Conservation (phyloP, 2,113 vertebrate species). For the Sapajus apella region DNA sequence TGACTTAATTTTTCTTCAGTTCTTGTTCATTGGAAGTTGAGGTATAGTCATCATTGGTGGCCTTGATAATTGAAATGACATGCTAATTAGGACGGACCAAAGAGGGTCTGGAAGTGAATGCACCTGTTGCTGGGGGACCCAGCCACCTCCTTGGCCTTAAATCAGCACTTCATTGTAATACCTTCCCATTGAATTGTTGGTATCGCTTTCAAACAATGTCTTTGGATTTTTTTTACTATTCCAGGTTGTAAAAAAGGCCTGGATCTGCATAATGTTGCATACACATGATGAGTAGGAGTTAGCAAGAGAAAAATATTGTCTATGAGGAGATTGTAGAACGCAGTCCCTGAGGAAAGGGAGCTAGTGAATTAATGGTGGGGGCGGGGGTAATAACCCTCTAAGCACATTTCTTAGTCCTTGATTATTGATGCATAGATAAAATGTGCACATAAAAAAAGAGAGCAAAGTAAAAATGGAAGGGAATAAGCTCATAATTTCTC, state of each 20-base stretch:
- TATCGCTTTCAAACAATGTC: not conserved
- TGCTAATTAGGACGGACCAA: not conserved
- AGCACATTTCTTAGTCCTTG: not conserved
- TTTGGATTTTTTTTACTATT: not conserved
- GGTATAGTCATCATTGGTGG: not conserved
- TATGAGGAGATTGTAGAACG: not conserved
- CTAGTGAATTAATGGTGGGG: not conserved
- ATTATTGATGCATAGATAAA: not conserved
- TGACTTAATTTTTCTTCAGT: not conserved
- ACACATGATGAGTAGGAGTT: not conserved
- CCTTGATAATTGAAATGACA: not conserved
- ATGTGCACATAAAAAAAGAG: not conserved
- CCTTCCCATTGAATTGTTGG: not conserved
- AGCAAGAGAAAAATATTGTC: not conserved
- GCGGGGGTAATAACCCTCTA: not conserved
- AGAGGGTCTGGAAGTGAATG: not conserved
- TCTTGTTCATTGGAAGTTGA: not conserved
- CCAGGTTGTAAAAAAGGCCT: not conserved
- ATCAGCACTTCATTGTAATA: not conserved
- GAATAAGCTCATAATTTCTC: not conserved
- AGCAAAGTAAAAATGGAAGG: constrained; percentile 25
- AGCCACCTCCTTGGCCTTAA: not conserved
- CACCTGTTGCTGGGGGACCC: not conserved
- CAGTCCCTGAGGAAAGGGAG: not conserved
- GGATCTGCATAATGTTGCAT: not conserved